Evolutionary conservation across 2,888 invertebrate genomes (phyloP).

Genomic region (Lamproptera curius): DNA sequence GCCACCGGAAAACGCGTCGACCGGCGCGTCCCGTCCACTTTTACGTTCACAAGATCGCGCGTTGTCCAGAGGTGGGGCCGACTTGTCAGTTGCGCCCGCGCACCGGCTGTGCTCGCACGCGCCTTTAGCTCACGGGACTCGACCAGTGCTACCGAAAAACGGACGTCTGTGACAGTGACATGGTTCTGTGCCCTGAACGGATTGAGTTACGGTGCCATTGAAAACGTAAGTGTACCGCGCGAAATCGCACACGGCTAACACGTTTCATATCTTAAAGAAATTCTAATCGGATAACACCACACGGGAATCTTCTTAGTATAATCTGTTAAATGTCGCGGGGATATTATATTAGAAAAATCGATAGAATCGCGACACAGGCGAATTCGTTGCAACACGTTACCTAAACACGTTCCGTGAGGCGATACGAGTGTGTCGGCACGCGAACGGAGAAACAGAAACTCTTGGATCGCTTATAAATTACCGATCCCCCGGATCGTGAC

Average conservation of each 20-base stretch:
- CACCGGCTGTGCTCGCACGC: slow-evolving; percentile 42
- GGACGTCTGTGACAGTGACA: slow-evolving; percentile 68
- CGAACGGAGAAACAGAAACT: slow-evolving; percentile 50
- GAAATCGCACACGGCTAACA: no score
- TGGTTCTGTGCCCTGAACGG: slow-evolving; percentile 69
- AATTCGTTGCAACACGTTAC: no score
- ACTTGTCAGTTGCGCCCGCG: slow-evolving; percentile 51
- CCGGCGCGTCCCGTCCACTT: neutral
- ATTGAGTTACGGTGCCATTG: slow-evolving; percentile 59
- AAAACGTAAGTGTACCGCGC: slow-evolving; percentile 51
- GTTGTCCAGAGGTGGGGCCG: slow-evolving; percentile 29
- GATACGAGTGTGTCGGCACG: slow-evolving; percentile 33
- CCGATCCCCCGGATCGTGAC: slow-evolving; percentile 29
- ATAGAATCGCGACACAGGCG: no score
- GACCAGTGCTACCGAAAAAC: no score
- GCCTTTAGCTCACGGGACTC: slow-evolving; percentile 40
- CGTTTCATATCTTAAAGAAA: no score
- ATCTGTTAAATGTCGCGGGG: no score
- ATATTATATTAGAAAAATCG: no score
- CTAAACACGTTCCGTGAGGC: no score
- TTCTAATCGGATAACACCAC: no score
- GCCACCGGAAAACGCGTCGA: slow-evolving; percentile 6
- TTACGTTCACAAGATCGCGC: neutral
- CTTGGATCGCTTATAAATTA: slow-evolving; percentile 6
- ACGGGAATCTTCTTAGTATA: no score